phyloP scores from a whole-genome alignment of 2,888 invertebrate species.

The Cantharis rustica region DNA sequence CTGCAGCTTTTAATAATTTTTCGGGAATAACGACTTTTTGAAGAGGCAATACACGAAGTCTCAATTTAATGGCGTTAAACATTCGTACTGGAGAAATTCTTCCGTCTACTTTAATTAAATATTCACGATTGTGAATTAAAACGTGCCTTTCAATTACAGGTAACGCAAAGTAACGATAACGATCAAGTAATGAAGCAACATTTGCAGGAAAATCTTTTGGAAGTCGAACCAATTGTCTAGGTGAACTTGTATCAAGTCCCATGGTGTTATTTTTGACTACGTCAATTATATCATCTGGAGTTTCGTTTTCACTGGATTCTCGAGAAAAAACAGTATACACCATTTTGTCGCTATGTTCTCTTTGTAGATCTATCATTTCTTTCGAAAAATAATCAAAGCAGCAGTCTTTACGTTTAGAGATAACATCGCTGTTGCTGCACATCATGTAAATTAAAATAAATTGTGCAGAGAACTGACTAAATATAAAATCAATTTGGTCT shows the following conservation, averaged over 20 bases:
- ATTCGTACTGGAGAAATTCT: conserved; percentile 57
- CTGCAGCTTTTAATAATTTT: conserved; percentile 39
- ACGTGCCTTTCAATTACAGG: conserved; percentile 60
- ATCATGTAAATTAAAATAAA: conserved; percentile 62
- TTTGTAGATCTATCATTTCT: conserved; percentile 42
- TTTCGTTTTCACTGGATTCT: conserved; percentile 44
- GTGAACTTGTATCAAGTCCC: conserved; percentile 36
- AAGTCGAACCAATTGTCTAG: conserved; percentile 58
- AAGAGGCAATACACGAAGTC: conserved; percentile 52
- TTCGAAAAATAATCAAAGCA: conserved; percentile 47
- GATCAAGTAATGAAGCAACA: conserved; percentile 58
- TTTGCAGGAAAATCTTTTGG: conserved; percentile 58
- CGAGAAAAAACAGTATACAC: conserved; percentile 53
- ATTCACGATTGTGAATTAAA: conserved; percentile 60
- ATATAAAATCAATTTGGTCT: conserved; percentile 50
- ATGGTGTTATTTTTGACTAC: conserved; percentile 29
- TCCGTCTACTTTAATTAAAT: conserved; percentile 64
- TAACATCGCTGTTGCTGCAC: conserved; percentile 61
- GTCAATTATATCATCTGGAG: conserved; percentile 45
- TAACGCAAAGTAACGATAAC: conserved; percentile 56
- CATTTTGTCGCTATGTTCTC: conserved; percentile 44
- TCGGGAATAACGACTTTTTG: conserved; percentile 50
- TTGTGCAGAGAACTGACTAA: conserved; percentile 45
- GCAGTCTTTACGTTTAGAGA: conserved; percentile 52
- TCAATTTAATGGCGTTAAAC: conserved; percentile 58